These are phyloP conservation scores for Ptychobarbus kaznakovi DNA, from an alignment of 2,797 vertebrate species.

Conservation along the genomic window DNA sequence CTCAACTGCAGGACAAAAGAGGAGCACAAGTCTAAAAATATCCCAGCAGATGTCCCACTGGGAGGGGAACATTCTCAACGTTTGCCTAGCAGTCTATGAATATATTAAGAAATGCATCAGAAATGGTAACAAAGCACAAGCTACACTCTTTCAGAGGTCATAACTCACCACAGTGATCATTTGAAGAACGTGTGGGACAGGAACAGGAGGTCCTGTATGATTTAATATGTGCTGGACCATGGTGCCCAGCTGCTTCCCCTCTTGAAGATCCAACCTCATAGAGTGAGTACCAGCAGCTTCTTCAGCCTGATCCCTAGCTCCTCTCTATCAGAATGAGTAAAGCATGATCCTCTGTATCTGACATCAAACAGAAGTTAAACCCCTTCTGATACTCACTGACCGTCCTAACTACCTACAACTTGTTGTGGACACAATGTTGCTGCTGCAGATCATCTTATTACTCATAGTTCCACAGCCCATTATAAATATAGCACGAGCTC, in stretches of 20 bases:
- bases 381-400: background rate
- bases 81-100: background rate
- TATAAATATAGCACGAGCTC: background rate
- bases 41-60: background rate
- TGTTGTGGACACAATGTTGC: background rate
- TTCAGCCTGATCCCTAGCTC: constrained; percentile 80
- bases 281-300: constrained; percentile 91
- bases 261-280: constrained; percentile 84
- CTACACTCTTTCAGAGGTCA: background rate
- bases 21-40: constrained; percentile 48
- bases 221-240: constrained; percentile 91
- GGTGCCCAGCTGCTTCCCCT: constrained; percentile 82
- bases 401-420: no score
- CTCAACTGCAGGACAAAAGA: constrained; percentile 76
- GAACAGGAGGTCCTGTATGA: constrained; percentile 87
- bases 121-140: background rate
- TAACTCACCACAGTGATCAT: constrained; percentile 82
- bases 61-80: background rate
- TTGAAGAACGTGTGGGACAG: constrained; percentile 81
- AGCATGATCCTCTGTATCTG: constrained; percentile 68
- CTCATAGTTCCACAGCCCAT: no score
- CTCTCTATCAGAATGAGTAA: constrained; percentile 71
- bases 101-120: background rate
- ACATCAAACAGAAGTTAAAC: constrained; percentile 28
- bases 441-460: background rate